Evolutionary conservation across 35 echinoderm and acorn worm genomes (phyloP).

Genomic region (Hemicentrotus pulcherrimus): DNA sequence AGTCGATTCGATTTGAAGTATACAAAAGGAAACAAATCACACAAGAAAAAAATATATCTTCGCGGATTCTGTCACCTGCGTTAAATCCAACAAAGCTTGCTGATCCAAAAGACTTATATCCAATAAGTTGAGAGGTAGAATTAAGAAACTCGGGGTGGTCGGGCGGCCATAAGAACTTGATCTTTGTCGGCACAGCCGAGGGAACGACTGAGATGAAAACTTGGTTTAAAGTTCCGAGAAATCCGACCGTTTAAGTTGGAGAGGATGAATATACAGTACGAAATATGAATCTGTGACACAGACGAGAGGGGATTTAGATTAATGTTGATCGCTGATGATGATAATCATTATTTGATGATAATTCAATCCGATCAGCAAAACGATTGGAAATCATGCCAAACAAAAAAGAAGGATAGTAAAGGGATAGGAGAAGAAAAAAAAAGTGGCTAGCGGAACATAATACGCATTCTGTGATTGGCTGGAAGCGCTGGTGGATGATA

Average conservation of each 20-base stretch:
- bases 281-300: constrained; percentile 4
- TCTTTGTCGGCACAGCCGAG: constrained; percentile 12
- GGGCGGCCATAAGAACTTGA: constrained; percentile 29
- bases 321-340: constrained; percentile 10
- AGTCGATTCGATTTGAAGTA: neutral
- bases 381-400: neutral
- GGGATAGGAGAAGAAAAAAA: neutral
- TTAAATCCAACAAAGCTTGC: constrained; percentile 2
- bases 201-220: neutral
- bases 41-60: neutral
- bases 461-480: neutral
- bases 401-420: neutral
- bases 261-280: neutral
- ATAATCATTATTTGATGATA: constrained; percentile 13
- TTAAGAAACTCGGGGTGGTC: constrained; percentile 32
- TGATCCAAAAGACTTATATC: constrained; percentile 26
- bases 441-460: neutral
- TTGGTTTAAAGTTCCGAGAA: constrained; percentile 8
- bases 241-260: constrained; percentile 1
- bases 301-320: neutral
- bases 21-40: constrained; percentile 2
- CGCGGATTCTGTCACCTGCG: constrained; percentile 26
- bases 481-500: neutral
- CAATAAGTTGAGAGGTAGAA: constrained; percentile 18
- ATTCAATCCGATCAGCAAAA: constrained; percentile 9